Evolutionary conservation across 2,113 vertebrate species (phyloP), one percentile per base, ranked within the genome.

Genomic region (Phalacrocorax brasilianus): DNA sequence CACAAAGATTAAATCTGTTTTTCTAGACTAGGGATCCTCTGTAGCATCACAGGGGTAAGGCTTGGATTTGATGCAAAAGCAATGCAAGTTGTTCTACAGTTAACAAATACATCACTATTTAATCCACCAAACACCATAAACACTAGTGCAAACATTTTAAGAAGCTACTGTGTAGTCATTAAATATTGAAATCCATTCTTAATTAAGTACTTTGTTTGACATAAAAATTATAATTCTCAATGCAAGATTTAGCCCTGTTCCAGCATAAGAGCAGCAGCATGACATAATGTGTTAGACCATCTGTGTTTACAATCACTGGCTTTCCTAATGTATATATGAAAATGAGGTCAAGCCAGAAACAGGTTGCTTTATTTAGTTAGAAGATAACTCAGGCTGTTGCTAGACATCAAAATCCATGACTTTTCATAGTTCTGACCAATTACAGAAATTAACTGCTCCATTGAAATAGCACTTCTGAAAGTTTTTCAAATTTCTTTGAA

Each of bases 111-210:
- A 86, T 49, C 89, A 50, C 72, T 79, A 91, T 87, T 94, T 93
- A 93, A 95, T 58, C 63, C 75, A 74, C 80, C 62, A 89, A 93
- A 89, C 74, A 76, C 67, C 8, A 1, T 96, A 96, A 95, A 96
- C 71, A 94, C 58, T 63, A 44, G 26, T 55, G 84, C 70, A 95
- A 96, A 89, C 91, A 93, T 91, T 95, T 95, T 92, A 96, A 95
- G 92, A 92, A 92, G 47, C 74, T 92, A 87, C 89, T 88, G 38
- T 80, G 67, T 73, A 96, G 88, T 83, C 76, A 91, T 96, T 97
- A 97, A 97, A 97, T 94, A 95, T 85, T 96, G 86, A 88, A 96
- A 92, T 92, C 40, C 94, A 71, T 91, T 97, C 84, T 91, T 96
- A 95, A 96, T 97, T 96, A 96, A 95, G 84, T 85, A 52, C 61